Conservation (phyloP, 2,888 invertebrate species). For the Phrixothrix hirtus region DNA sequence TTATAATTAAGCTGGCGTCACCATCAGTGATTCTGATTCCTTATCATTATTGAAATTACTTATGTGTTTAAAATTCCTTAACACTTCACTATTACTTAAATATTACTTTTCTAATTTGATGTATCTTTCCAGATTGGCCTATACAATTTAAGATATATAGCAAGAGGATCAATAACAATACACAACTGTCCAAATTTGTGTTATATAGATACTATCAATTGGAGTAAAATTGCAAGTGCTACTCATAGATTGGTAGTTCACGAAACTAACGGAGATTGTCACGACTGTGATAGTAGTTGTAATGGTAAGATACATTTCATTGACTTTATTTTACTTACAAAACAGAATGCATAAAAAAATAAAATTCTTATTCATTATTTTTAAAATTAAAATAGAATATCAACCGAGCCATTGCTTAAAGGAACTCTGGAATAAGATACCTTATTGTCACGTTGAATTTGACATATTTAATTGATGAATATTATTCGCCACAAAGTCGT, state of each 20-base stretch:
- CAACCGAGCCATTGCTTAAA: too few species aligned
- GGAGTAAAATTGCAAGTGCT: constrained; percentile 58
- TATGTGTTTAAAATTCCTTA: too few species aligned
- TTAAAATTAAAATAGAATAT: too few species aligned
- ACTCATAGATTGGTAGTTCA: constrained; percentile 42
- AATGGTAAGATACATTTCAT: constrained; percentile 14
- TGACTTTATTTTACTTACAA: background rate
- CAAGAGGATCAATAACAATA: constrained; percentile 80
- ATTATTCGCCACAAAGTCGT: too few species aligned
- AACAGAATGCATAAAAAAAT: background rate
- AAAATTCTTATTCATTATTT: background rate
- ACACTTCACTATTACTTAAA: too few species aligned
- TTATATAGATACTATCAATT: constrained; percentile 71
- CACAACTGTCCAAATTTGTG: constrained; percentile 78
- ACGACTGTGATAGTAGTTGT: constrained; percentile 35
- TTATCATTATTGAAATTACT: too few species aligned
- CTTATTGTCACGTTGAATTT: too few species aligned
- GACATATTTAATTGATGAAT: too few species aligned
- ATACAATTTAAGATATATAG: constrained; percentile 70
- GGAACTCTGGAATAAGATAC: too few species aligned
- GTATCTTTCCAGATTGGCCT: constrained; percentile 78
- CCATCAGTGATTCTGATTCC: too few species aligned
- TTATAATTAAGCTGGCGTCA: too few species aligned
- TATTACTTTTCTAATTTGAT: too few species aligned
- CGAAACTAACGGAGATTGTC: constrained; percentile 18